These are phyloP conservation scores for Knipowitschia caucasica DNA, from an alignment of 2,797 vertebrate species.

Conservation along the genomic window DNA sequence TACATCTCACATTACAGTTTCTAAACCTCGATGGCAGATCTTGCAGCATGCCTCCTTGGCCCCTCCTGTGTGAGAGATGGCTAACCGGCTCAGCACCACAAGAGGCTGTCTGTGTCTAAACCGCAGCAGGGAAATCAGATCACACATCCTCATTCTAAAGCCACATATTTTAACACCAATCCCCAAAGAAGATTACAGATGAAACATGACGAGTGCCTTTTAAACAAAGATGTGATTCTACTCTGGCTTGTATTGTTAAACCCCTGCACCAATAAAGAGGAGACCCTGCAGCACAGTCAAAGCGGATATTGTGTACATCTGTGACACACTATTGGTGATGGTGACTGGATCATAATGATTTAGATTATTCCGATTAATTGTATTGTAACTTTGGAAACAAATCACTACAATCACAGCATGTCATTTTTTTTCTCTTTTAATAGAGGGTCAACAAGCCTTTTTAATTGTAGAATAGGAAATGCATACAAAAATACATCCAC, in stretches of 20 bases:
- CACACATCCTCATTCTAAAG: constrained; percentile 36
- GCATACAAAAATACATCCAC: too few species aligned
- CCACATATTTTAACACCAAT: constrained; percentile 22
- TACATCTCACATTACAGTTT: constrained; percentile 13
- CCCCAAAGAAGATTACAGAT: constrained; percentile 28
- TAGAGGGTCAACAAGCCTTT: too few species aligned
- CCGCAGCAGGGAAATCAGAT: constrained; percentile 31
- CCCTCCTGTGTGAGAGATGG: constrained; percentile 19
- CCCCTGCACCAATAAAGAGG: constrained; percentile 10
- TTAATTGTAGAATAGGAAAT: too few species aligned
- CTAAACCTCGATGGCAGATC: constrained; percentile 9
- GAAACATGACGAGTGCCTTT: constrained; percentile 19
- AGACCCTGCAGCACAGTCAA: constrained; percentile 21
- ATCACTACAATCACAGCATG: too few species aligned
- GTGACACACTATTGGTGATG: constrained; percentile 20
- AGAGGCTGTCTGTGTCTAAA: constrained; percentile 34
- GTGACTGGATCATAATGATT: constrained; percentile 25
- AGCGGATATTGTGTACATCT: constrained; percentile 20
- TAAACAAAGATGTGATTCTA: constrained; percentile 10
- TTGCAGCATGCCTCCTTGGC: constrained; percentile 34
- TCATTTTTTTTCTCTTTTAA: too few species aligned
- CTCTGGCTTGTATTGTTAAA: constrained; percentile 8
- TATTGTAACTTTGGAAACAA: constrained; percentile 29
- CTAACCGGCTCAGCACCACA: constrained; percentile 33
- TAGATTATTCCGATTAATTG: constrained; percentile 32